Conservation (phyloP, 2,113 vertebrate genomes). For the Pterocles orientalis region DNA sequence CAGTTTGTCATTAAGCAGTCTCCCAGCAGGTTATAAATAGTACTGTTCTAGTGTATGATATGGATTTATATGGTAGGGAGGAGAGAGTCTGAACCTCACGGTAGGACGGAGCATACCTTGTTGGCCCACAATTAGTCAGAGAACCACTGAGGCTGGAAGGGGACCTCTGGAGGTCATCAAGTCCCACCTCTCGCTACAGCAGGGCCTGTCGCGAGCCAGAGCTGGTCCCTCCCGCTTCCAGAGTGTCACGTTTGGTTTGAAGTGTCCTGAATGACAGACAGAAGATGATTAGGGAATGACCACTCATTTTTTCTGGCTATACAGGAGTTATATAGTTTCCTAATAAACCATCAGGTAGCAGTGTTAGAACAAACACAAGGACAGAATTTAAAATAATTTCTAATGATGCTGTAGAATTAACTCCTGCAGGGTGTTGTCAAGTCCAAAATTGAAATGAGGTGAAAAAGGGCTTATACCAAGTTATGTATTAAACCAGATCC, state of each 20-base stretch:
- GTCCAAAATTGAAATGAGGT: background rate
- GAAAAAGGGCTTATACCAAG: background rate
- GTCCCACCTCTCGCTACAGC: background rate
- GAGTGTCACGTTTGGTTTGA: background rate
- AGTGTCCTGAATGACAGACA: background rate
- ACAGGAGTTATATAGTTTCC: background rate
- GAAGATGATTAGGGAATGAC: background rate
- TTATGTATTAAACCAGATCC: background rate
- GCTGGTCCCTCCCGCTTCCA: background rate
- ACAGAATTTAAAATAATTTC: background rate
- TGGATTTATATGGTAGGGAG: constrained; percentile 65
- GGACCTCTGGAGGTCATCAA: rapidly evolving
- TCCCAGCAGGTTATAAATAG: constrained; percentile 62
- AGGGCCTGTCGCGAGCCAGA: background rate
- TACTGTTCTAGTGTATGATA: background rate
- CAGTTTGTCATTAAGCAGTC: constrained; percentile 37
- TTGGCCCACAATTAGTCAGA: background rate
- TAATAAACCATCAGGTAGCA: background rate
- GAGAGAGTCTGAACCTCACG: background rate
- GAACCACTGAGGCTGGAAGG: background rate
- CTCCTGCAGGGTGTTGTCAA: background rate
- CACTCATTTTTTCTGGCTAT: rapidly evolving
- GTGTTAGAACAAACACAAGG: background rate
- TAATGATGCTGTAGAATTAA: background rate
- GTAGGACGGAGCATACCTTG: background rate